These are phyloP conservation scores for Notarius quadriscutis DNA, from an alignment of 2,113 vertebrate genomes.

Conservation along the genomic window DNA sequence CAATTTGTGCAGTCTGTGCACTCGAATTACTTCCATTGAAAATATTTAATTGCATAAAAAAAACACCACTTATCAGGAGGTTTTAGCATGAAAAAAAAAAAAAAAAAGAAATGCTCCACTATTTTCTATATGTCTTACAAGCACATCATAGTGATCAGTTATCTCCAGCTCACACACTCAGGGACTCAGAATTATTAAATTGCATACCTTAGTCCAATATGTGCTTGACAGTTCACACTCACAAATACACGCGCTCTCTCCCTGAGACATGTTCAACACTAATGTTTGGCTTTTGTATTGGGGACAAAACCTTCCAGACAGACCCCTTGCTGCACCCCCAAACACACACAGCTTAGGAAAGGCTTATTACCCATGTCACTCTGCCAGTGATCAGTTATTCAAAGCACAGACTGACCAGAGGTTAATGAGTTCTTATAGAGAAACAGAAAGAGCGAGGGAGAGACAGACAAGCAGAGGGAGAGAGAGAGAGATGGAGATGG, in stretches of 20 bases:
- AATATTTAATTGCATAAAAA: neutral
- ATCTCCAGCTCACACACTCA: neutral
- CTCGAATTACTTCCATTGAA: no score
- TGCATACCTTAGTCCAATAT: neutral
- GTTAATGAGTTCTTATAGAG: constrained; percentile 50
- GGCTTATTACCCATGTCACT: constrained; percentile 52
- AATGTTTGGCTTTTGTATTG: constrained; percentile 41
- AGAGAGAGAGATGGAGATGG: constrained; percentile 39
- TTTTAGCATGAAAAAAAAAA: neutral
- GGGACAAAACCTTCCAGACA: constrained; percentile 38
- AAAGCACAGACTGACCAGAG: constrained; percentile 41
- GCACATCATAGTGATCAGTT: neutral
- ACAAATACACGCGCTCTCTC: constrained; percentile 13
- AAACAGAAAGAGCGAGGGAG: neutral
- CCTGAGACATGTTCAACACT: neutral
- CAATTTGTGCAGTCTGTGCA: neutral
- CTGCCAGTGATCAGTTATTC: constrained; percentile 46
- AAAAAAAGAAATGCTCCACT: neutral
- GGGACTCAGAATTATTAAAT: neutral
- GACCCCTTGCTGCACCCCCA: constrained; percentile 7
- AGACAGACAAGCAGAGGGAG: neutral
- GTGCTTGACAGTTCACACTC: neutral
- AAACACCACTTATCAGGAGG: neutral
- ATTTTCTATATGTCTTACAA: neutral
- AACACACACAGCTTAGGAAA: constrained; percentile 36